A percentile compares a stretch with the other conserved stretches of the same genome.
phyloP scores from a whole-genome alignment of 2,113 vertebrate species.

The Hippocampus comes region DNA sequence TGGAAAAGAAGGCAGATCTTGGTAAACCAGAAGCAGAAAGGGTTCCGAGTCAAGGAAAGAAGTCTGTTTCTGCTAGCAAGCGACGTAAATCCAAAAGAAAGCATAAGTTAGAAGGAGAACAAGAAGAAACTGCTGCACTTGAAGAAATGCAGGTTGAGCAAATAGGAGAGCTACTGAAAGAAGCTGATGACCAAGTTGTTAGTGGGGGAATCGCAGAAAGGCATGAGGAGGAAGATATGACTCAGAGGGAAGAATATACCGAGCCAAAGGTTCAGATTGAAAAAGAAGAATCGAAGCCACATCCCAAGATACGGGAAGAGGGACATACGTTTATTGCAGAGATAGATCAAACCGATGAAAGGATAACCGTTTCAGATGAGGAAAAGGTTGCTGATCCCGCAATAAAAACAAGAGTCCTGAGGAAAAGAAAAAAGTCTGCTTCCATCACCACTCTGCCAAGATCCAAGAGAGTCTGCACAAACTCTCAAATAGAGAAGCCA shows the following conservation, averaged over 20 bases:
- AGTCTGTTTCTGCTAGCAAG: not conserved
- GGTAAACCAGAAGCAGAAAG: constrained; percentile 15
- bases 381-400: not conserved
- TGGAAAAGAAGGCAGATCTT: constrained; percentile 1
- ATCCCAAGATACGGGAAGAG: not conserved
- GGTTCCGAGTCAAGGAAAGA: constrained; percentile 29
- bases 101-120: constrained; percentile 6
- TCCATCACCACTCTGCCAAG: not conserved
- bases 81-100: constrained; percentile 26
- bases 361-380: not conserved
- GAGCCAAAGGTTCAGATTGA: not conserved
- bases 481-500: constrained; percentile 5
- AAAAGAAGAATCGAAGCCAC: not conserved
- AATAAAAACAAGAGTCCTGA: constrained; percentile 20
- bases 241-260: not conserved
- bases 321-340: not conserved
- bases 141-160: constrained; percentile 2
- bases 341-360: not conserved
- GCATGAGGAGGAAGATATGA: not conserved
- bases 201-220: not conserved
- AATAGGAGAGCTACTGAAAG: not conserved
- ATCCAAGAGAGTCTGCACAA: constrained; percentile 30
- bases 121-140: not conserved
- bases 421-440: constrained; percentile 24
- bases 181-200: not conserved